phyloP scores from a whole-genome alignment of 1,140 invertebrate genomes.

The Diploscapter pachys region DNA sequence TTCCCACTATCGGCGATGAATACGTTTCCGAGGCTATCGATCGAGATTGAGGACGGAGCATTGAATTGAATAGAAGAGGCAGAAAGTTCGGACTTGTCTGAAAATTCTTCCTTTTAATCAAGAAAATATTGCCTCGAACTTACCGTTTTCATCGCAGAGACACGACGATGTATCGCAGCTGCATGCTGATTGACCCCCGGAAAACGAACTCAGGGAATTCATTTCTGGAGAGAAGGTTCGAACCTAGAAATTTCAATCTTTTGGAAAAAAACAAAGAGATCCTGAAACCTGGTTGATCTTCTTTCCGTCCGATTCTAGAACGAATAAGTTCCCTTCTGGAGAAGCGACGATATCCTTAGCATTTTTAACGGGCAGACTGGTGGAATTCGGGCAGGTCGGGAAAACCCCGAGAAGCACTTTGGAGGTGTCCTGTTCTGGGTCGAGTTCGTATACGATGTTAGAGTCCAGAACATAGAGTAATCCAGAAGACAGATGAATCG shows the following conservation, averaged over 20 bases:
- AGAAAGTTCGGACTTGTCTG: background rate
- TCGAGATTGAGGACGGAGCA: constrained; percentile 19
- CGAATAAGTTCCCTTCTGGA: constrained; percentile 14
- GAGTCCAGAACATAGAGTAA: constrained; percentile 31
- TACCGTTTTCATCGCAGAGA: constrained; percentile 22
- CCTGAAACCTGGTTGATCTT: constrained; percentile 18
- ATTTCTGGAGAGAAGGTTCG: constrained; percentile 4
- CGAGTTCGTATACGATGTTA: constrained; percentile 31
- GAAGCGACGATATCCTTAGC: constrained; percentile 18
- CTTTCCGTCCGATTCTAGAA: constrained; percentile 27
- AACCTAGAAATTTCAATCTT: background rate
- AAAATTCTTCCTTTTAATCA: too few species aligned
- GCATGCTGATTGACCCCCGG: constrained; percentile 19
- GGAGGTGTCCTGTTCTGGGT: constrained; percentile 5
- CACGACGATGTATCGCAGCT: constrained; percentile 26
- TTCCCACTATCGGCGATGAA: constrained; percentile 32
- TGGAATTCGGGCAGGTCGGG: constrained; percentile 16
- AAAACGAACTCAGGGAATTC: constrained; percentile 12
- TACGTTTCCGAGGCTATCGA: constrained; percentile 20
- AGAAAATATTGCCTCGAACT: too few species aligned
- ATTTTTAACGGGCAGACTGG: constrained; percentile 1
- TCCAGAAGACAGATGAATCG: constrained; percentile 31
- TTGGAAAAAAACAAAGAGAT: background rate
- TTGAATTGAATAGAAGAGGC: constrained; percentile 20
- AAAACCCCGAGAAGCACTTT: constrained; percentile 16